These are phyloP conservation scores for Dreissena rostriformis DNA, from an alignment of 1,140 invertebrate species.

Conservation along the genomic window DNA sequence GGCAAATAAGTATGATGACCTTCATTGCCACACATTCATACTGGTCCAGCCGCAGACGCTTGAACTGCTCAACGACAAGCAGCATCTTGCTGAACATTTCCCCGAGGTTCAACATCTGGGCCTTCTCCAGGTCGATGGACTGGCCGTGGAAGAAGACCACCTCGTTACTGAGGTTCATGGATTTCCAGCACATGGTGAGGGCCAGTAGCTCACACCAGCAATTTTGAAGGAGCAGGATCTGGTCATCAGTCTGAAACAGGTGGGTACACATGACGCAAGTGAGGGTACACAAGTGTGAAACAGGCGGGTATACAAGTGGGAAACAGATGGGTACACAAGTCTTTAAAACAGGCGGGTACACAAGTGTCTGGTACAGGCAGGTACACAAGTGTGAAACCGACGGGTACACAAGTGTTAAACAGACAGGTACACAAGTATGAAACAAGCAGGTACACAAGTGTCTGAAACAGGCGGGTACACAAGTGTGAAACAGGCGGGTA, in stretches of 20 bases:
- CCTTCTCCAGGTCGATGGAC: slow-evolving; percentile 89
- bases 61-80: slow-evolving; percentile 95
- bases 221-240: slow-evolving; percentile 97
- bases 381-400: no score
- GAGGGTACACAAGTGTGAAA: no score
- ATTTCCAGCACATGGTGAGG: slow-evolving; percentile 83
- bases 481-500: no score
- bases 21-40: slow-evolving; percentile 99
- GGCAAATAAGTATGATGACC: slow-evolving; percentile 94
- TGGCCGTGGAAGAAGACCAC: slow-evolving; percentile 87
- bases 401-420: no score
- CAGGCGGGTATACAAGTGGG: no score
- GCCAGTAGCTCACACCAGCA: slow-evolving; percentile 98
- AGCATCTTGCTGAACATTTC: slow-evolving; percentile 92
- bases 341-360: no score
- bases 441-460: no score
- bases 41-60: slow-evolving; percentile 94
- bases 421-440: no score
- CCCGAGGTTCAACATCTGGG: slow-evolving; percentile 85
- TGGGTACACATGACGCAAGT: no score
- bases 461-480: no score
- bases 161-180: slow-evolving; percentile 71
- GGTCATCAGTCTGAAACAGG: slow-evolving; percentile 92
- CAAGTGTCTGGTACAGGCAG: no score
- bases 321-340: no score